Evolutionary conservation across 2,113 vertebrate species (phyloP), one percentile per base, ranked within the genome.

Genomic region (Microtus oregoni): DNA sequence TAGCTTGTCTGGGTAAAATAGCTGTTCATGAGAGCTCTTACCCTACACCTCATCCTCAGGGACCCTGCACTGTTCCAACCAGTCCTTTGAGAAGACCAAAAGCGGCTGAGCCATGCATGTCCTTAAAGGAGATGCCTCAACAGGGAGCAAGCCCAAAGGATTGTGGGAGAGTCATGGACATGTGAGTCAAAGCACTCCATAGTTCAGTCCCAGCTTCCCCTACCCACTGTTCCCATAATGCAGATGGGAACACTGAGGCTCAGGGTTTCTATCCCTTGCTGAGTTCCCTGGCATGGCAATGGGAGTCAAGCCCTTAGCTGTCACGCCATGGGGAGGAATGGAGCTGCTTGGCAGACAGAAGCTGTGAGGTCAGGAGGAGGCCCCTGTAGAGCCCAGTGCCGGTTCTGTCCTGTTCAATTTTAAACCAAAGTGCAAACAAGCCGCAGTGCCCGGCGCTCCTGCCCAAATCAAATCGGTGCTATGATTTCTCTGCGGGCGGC

Each of bases 351-450:
- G 41, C 15, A 77, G 78, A 86, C 52, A 73, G 70, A 5, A 58
- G n/a, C 38, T 55, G 55, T 32, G 41, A 20, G 17, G 85, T 26
- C 28, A 38, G 72, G n/a, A 68, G 30, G 73, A 73, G 61, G 61
- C 19, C 85, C 32, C 7, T 3, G 44, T 0, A 0, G 55, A 88
- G 1, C 52, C 86, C 50, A 55, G 24, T 67, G 77, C 87, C 0
- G 58, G 41, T 67, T 78, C 95, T 97, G 96, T 97, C 96, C 95
- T 75, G 47, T 96, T 96, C 89, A 86, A 94, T 97, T 96, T 94
- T 0, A 50, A 89, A 72, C 94, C 81, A 28, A 95, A 95, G 96
- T 96, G 91, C 96, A 89, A 97, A 96, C 93, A 93, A 97, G 96
- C 47, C 93, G n/a, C 93, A 97, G 94, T 0, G 50, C 94, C 75